A percentile compares a stretch with the other conserved stretches of the same genome.
phyloP scores from a whole-genome alignment of 1,140 invertebrate genomes.

The Diachasmimorpha longicaudata region DNA sequence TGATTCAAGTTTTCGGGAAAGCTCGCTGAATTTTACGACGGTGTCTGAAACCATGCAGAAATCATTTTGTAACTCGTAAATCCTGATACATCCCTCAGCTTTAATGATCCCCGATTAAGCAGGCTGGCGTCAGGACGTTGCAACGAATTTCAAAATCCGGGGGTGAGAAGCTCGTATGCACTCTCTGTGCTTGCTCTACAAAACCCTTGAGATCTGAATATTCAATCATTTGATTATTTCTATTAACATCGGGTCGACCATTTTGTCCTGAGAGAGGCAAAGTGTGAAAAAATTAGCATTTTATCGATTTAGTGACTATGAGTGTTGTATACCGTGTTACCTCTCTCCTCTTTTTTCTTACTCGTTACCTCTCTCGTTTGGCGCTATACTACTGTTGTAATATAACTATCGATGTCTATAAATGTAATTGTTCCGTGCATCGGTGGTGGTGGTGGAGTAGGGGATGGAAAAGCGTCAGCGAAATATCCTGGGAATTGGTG shows the following conservation, averaged over 20 bases:
- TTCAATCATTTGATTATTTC: background rate
- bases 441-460: background rate
- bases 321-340: slow-evolving; percentile 1
- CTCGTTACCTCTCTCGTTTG: slow-evolving; percentile 2
- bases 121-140: too few relatives aligned
- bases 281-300: slow-evolving; percentile 64
- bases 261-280: slow-evolving; percentile 36
- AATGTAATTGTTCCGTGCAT: slow-evolving; percentile 40
- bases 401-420: slow-evolving; percentile 39
- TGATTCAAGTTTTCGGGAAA: too few relatives aligned
- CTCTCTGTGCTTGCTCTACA: background rate
- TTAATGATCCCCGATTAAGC: too few relatives aligned
- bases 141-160: too few relatives aligned
- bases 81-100: too few relatives aligned
- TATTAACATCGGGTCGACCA: background rate
- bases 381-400: slow-evolving; percentile 4
- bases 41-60: too few relatives aligned
- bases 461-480: background rate
- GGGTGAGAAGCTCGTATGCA: too few relatives aligned
- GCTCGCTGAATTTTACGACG: too few relatives aligned
- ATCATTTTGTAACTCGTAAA: too few relatives aligned
- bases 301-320: slow-evolving; percentile 55
- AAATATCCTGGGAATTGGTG: slow-evolving; percentile 6
- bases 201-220: background rate
- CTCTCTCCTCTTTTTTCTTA: background rate